These are phyloP conservation scores for Cromileptes altivelis DNA, from an alignment of 2,113 vertebrate species.

Conservation along the genomic window DNA sequence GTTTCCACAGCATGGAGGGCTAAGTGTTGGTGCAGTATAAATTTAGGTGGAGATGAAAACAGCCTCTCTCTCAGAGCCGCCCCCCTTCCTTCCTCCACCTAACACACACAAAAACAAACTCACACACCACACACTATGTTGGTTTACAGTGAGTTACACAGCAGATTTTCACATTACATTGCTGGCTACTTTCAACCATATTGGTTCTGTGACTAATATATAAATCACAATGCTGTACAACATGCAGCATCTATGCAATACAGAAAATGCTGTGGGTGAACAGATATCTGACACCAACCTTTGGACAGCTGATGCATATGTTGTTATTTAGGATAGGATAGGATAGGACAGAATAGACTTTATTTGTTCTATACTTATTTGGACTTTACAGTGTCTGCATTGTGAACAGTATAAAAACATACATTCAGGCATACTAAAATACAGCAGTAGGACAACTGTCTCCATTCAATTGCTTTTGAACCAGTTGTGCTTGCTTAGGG, in stretches of 20 bases:
- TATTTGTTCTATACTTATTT: too few relatives aligned
- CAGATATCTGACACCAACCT: background rate
- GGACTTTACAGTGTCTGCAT: too few relatives aligned
- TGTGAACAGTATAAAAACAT: too few relatives aligned
- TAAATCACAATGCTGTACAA: background rate
- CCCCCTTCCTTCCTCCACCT: background rate
- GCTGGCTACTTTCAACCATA: background rate
- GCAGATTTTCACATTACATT: slow-evolving; percentile 13
- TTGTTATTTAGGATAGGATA: too few relatives aligned
- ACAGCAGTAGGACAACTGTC: too few relatives aligned
- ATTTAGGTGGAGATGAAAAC: slow-evolving; percentile 49
- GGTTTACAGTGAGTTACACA: background rate
- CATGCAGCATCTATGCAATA: background rate
- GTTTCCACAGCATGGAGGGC: slow-evolving; percentile 72
- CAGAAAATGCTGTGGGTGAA: background rate
- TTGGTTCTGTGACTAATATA: background rate
- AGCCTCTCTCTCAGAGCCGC: slow-evolving; percentile 6
- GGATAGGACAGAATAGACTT: too few relatives aligned
- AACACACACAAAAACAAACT: slow-evolving; percentile 12
- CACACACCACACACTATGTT: background rate
- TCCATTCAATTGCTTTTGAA: too few relatives aligned
- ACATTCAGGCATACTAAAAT: too few relatives aligned
- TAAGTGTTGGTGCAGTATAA: slow-evolving; percentile 44
- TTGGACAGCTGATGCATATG: too few relatives aligned
- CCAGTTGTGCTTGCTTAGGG: too few relatives aligned